Percentiles rank a stretch among this genome's conserved stretches.
These are phyloP conservation scores for Agriotes lineatus DNA, from an alignment of 2,888 invertebrate genomes.

Conservation along the genomic window DNA sequence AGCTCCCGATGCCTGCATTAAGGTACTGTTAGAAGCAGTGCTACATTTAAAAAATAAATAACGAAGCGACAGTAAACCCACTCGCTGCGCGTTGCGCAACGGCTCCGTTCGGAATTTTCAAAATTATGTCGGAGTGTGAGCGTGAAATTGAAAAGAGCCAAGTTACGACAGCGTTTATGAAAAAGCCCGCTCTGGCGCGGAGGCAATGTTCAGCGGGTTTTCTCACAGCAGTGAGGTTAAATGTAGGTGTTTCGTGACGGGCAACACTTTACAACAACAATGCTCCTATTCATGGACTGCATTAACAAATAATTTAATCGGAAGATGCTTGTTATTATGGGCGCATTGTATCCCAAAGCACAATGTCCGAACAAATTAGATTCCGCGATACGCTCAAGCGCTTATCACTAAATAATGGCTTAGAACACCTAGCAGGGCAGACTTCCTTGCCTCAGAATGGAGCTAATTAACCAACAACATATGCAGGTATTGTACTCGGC, in stretches of 20 bases:
- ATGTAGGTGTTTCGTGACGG: slow-evolving; percentile 44
- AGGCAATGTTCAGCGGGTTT: slow-evolving; percentile 14
- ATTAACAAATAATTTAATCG: slow-evolving; percentile 44
- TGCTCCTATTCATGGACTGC: slow-evolving; percentile 36
- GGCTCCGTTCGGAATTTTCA: background rate
- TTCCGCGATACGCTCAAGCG: slow-evolving; percentile 38
- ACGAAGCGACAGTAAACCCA: too few relatives aligned
- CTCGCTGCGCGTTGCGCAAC: background rate
- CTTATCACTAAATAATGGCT: slow-evolving; percentile 37
- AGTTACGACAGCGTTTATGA: background rate
- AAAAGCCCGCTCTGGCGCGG: background rate
- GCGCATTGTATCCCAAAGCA: slow-evolving; percentile 34
- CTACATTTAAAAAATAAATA: background rate
- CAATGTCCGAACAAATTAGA: slow-evolving; percentile 42
- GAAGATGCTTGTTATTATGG: slow-evolving; percentile 39
- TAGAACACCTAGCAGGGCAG: slow-evolving; percentile 24
- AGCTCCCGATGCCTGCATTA: slow-evolving; percentile 8
- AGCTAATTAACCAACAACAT: slow-evolving; percentile 39
- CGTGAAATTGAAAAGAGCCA: background rate
- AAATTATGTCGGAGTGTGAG: background rate
- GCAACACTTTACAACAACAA: slow-evolving; percentile 42
- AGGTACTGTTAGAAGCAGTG: background rate
- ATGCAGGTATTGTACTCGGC: slow-evolving; percentile 34
- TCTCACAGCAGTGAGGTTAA: slow-evolving; percentile 39
- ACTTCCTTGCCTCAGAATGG: slow-evolving; percentile 29